Evolutionary conservation across 2,888 invertebrate genomes (phyloP), one percentile per base, ranked within the genome.

Genomic region (Schizaphis graminum): DNA sequence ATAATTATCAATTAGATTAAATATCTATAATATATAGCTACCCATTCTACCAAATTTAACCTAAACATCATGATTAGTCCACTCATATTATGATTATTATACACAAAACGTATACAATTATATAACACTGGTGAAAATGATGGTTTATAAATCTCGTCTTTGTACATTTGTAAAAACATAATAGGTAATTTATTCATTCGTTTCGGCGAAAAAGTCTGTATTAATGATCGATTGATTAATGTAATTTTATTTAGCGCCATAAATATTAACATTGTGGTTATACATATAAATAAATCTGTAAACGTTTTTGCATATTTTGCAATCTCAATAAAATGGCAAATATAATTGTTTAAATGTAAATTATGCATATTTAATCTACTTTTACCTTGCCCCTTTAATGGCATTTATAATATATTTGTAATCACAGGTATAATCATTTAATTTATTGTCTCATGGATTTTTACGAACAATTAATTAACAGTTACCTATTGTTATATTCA

Each of bases 241-340:
- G 8, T 47, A n/a, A 89, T 89, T 89, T 44, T 21, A n/a, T 61
- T 61, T 89, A 28, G 89, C 28, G 56, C 89, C 28, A 41, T 57
- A 56, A 56, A 56, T 56, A 77, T 35, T 41, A 56, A 89, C 1
- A 56, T 57, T 57, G 77, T 35, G 77, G 77, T 77, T 77, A 77
- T 77, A 77, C 77, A 35, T 35, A 77, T 77, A 35, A 77, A 35
- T 2, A 77, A 35, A 89, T 89, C n/a, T 89, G 89, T 89, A 41
- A 41, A 28, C 10, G 44, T 47, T 47, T 90, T 90, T 44, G 41
- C n/a, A n/a, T 89, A 89, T 28, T 44, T 61, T 61, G 44, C 24
- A 56, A n/a, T 90, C 44, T 41, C 24, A 10, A 90, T 61, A 47
- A 90, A 90, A 61, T 90, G 21, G 44, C n/a, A 47, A 47, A n/a